A percentile compares a stretch with the other conserved stretches of the same genome.
Evolutionary conservation across 2,888 invertebrate species (phyloP).

Genomic region (Camponotus fellah): DNA sequence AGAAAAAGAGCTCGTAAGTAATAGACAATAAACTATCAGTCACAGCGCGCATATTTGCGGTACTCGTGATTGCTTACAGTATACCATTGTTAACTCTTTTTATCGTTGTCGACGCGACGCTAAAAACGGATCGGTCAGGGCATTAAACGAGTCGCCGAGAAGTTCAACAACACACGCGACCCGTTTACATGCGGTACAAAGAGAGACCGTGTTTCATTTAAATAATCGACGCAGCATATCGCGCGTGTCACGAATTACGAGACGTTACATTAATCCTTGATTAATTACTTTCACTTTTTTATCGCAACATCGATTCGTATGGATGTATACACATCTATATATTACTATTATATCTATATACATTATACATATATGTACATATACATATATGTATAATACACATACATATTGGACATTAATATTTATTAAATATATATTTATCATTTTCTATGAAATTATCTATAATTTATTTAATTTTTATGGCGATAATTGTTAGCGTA

Average conservation of each 20-base stretch:
- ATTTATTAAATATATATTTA: not conserved
- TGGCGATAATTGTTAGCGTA: not conserved
- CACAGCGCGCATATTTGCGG: slow-evolving; percentile 17
- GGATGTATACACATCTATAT: not conserved
- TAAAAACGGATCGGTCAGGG: not conserved
- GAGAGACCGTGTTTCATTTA: slow-evolving; percentile 66
- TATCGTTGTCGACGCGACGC: slow-evolving; percentile 2
- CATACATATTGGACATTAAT: not conserved
- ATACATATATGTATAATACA: too few relatives aligned
- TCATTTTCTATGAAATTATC: not conserved
- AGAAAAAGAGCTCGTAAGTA: not conserved
- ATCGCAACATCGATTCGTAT: not conserved
- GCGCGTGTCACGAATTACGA: slow-evolving; percentile 47
- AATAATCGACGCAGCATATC: slow-evolving; percentile 66
- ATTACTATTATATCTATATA: too few relatives aligned
- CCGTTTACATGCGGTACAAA: slow-evolving; percentile 59
- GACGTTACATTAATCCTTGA: slow-evolving; percentile 45
- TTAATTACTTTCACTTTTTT: slow-evolving; percentile 64
- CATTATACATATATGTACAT: not conserved
- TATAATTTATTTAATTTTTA: slow-evolving; percentile 12
- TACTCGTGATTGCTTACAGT: slow-evolving; percentile 2
- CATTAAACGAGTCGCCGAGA: slow-evolving; percentile 37
- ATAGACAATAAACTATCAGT: slow-evolving; percentile 8
- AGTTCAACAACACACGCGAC: slow-evolving; percentile 66
- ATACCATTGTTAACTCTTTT: slow-evolving; percentile 22